Evolutionary conservation across 1,140 invertebrate species (phyloP).

Genomic region (Triops cancriformis): DNA sequence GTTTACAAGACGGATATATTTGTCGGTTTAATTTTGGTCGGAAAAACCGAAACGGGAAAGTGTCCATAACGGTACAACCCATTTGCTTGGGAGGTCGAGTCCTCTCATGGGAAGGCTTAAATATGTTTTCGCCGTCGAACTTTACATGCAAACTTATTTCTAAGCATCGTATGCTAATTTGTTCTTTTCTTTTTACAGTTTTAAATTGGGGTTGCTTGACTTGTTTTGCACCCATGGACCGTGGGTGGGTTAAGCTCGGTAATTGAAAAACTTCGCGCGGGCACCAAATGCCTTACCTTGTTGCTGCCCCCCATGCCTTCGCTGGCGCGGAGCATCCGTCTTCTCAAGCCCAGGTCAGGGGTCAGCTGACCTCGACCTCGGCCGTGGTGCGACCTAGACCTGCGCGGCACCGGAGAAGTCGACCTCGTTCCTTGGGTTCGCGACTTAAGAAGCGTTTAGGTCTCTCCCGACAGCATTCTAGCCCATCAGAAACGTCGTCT

Average conservation of each 20-base stretch:
- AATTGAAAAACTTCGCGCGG: neutral
- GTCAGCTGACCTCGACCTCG: neutral
- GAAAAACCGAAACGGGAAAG: neutral
- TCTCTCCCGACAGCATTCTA: conserved; percentile 1
- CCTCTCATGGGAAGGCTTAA: neutral
- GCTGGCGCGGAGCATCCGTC: neutral
- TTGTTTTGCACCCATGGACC: neutral
- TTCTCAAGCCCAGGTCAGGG: neutral
- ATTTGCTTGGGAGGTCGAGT: neutral
- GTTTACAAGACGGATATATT: neutral
- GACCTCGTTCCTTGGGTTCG: neutral
- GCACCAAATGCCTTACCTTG: neutral
- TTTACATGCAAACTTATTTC: neutral
- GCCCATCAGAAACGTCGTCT: neutral
- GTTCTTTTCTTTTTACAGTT: neutral
- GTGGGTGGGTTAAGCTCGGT: neutral
- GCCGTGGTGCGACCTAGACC: neutral
- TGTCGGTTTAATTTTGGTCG: neutral
- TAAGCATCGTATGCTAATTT: neutral
- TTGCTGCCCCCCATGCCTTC: neutral
- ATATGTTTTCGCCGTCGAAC: neutral
- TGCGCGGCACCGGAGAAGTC: neutral
- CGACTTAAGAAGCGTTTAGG: conserved; percentile 12
- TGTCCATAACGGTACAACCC: neutral
- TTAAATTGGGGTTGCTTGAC: neutral